Percentiles rank a stretch among this genome's conserved stretches.
phyloP scores from a whole-genome alignment of 2,888 invertebrate genomes.

The Leptinotarsa peninsularis region DNA sequence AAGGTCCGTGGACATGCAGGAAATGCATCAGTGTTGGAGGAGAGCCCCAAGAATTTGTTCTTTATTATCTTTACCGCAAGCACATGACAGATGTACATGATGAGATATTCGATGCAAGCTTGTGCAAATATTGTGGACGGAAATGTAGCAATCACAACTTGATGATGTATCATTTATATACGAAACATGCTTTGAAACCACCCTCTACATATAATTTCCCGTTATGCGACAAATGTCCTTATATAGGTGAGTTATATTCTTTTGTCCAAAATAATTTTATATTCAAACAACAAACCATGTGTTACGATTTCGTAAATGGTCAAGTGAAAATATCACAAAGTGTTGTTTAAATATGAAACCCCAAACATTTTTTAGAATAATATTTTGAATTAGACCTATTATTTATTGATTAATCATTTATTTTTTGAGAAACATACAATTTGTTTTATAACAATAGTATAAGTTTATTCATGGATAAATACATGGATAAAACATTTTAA shows the following conservation, averaged over 20 bases:
- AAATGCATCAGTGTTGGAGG: constrained; percentile 79
- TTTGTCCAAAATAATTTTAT: too few species aligned
- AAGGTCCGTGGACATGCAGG: constrained; percentile 85
- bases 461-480: too few species aligned
- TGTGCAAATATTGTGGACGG: constrained; percentile 89
- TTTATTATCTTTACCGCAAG: constrained; percentile 83
- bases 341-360: not conserved
- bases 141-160: constrained; percentile 79
- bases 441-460: too few species aligned
- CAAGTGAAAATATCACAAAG: not conserved
- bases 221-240: constrained; percentile 81
- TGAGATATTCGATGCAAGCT: constrained; percentile 79
- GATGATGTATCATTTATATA: constrained; percentile 82
- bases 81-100: constrained; percentile 86
- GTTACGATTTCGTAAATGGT: too few species aligned
- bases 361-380: too few species aligned
- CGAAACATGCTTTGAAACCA: constrained; percentile 80
- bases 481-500: too few species aligned
- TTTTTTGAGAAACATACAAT: too few species aligned
- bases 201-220: constrained; percentile 82
- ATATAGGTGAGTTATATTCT: constrained; percentile 65
- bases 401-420: too few species aligned
- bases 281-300: too few species aligned
- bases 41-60: constrained; percentile 74
- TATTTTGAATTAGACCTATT: too few species aligned